phyloP scores from a whole-genome alignment of 2,888 invertebrate species.

The Polyommatus icarus region DNA sequence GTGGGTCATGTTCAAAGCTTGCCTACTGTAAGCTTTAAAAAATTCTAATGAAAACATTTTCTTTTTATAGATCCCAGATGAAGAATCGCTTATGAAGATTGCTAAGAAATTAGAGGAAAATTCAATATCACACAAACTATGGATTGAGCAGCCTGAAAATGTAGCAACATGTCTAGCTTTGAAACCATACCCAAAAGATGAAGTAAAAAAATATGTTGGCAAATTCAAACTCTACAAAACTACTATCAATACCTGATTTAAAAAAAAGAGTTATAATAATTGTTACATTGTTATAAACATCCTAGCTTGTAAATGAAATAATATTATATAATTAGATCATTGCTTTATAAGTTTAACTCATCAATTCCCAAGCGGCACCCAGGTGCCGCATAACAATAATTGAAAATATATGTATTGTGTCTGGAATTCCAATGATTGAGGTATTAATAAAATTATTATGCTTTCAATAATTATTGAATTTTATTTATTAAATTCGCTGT shows the following conservation, averaged over 20 bases:
- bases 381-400: too few relatives aligned
- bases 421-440: too few relatives aligned
- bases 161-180: slow-evolving; percentile 96
- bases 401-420: too few relatives aligned
- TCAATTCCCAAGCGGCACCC: too few relatives aligned
- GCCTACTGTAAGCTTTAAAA: background rate
- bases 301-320: background rate
- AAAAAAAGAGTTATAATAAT: background rate
- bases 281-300: background rate
- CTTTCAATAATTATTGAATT: too few relatives aligned
- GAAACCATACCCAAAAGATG: slow-evolving; percentile 94
- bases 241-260: slow-evolving; percentile 42
- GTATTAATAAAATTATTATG: too few relatives aligned
- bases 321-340: too few relatives aligned
- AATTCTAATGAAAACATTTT: background rate
- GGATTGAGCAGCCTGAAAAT: slow-evolving; percentile 99
- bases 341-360: too few relatives aligned
- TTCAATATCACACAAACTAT: slow-evolving; percentile 91
- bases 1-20: background rate
- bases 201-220: slow-evolving; percentile 91
- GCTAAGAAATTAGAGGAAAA: slow-evolving; percentile 85
- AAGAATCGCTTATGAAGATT: slow-evolving; percentile 85
- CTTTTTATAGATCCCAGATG: slow-evolving; percentile 85
- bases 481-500: too few relatives aligned
- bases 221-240: slow-evolving; percentile 90